Conservation (phyloP, 2,888 invertebrate species). For the Thereva unica region DNA sequence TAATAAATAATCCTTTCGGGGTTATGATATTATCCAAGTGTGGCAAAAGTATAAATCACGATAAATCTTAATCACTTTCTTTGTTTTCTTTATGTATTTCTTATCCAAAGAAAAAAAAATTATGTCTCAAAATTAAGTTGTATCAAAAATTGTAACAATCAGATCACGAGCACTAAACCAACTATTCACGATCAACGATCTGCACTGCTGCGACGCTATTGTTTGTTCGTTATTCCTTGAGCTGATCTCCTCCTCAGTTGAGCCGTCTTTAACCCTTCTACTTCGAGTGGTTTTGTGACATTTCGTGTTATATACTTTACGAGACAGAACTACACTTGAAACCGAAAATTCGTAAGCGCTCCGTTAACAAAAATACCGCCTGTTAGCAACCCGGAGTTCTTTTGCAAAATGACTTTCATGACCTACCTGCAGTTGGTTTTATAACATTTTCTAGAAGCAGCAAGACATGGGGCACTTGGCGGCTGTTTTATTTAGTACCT, state of each 20-base stretch:
- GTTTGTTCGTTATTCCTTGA: neutral
- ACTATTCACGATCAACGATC: constrained; percentile 16
- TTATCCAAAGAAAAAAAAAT: neutral
- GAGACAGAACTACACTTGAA: neutral
- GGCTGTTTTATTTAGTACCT: constrained; percentile 14
- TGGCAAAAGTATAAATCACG: constrained; percentile 6
- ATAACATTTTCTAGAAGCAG: constrained; percentile 44
- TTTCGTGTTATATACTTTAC: neutral
- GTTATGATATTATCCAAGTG: constrained; percentile 20
- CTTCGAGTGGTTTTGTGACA: neutral
- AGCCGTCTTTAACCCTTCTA: constrained; percentile 11
- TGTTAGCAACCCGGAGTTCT: constrained; percentile 43
- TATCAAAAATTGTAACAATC: constrained; percentile 4
- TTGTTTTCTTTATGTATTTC: neutral
- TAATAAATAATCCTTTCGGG: constrained; percentile 12
- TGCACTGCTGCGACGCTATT: too few relatives aligned
- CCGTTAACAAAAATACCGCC: neutral
- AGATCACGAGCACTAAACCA: constrained; percentile 8
- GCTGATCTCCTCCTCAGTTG: constrained; percentile 10
- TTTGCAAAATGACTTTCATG: constrained; percentile 46
- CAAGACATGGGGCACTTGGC: constrained; percentile 26
- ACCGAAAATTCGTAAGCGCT: neutral
- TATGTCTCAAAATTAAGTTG: constrained; percentile 12
- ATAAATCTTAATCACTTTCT: constrained; percentile 19
- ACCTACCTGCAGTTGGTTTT: constrained; percentile 44